Base-by-base conservation (phyloP, 2,888 invertebrate species). In the Chrysolina americana region DNA sequence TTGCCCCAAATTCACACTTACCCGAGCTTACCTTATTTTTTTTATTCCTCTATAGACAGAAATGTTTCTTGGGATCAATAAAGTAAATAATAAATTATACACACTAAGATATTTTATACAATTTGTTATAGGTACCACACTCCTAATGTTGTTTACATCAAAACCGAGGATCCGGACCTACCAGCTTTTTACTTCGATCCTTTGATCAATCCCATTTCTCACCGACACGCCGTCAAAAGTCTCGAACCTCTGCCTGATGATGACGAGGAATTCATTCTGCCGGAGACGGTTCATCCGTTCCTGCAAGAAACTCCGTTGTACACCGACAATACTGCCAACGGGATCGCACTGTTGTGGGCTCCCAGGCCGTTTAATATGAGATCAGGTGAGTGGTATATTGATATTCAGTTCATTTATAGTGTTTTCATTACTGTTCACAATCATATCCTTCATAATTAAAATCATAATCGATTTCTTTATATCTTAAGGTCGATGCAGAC, bases 171-270 rank as follows among this genome's bases (percentile, higher is more conserved):
- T 92, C 99, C 99, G 9, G 99, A 99, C 89, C 90, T 99, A 72
- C 99, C 99, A 47, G 99, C 99, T 0, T 99, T 99, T 89, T 99
- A 99, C 88, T 99, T 99, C 89, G 99, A 99, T 90, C 99, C 99
- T 0, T 90, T 99, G 65, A 99, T 99, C 86, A 99, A 99, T 89
- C 99, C 99, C 0, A 99, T 99, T 82, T 97, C 99, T 0, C 98
- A 98, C 86, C 91, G 97, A 70, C 96, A 97, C 88, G 93, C 96
- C 0, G 92, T 95, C 0, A 96, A 96, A 85, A 88, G 87, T 83
- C 89, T 94, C 64, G 98, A 98, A 85, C 96, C 96, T 0, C 89
- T 96, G 71, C 96, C 97, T 0, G 98, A 98, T 69, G 98, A 98
- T 82, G 96, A 97, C 85, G 96, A 96, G 85, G 98, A 98, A 81